phyloP scores from a whole-genome alignment of 2,888 invertebrate genomes.

The Dilophus febrilis region DNA sequence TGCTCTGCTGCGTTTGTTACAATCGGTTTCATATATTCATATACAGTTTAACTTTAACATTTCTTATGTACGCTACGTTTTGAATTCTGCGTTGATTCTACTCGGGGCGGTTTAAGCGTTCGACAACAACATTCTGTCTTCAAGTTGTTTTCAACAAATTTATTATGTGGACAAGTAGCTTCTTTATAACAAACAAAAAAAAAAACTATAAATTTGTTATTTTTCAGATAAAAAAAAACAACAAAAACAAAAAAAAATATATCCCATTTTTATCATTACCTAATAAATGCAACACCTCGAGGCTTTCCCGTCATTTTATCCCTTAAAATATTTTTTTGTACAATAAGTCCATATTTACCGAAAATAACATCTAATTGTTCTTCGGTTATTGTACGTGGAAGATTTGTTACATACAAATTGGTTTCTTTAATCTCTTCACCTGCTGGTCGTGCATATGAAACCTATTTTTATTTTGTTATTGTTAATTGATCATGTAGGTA shows the following conservation, averaged over 20 bases:
- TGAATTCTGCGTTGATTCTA: too few species aligned
- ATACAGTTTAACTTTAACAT: too few species aligned
- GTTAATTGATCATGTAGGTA: neutral
- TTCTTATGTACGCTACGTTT: too few species aligned
- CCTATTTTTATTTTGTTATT: slow-evolving; percentile 29
- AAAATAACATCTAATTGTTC: slow-evolving; percentile 71
- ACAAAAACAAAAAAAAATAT: neutral
- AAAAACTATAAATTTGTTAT: neutral
- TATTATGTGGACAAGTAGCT: neutral
- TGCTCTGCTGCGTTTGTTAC: too few species aligned
- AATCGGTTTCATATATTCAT: too few species aligned
- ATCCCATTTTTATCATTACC: slow-evolving; percentile 34
- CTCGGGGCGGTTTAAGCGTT: too few species aligned
- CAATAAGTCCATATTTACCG: slow-evolving; percentile 75
- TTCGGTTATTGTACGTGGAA: slow-evolving; percentile 73
- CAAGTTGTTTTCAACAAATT: too few species aligned
- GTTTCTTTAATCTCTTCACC: slow-evolving; percentile 87
- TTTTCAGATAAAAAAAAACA: neutral
- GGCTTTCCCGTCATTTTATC: slow-evolving; percentile 79
- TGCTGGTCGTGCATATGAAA: slow-evolving; percentile 80
- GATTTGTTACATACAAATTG: slow-evolving; percentile 83
- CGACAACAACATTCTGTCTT: too few species aligned
- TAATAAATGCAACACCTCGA: slow-evolving; percentile 81
- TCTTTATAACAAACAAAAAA: neutral
- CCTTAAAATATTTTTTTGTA: slow-evolving; percentile 78